Evolutionary conservation across 2,888 invertebrate genomes (phyloP), one percentile per base, ranked within the genome.

Genomic region (Holacanthella duospinosa): DNA sequence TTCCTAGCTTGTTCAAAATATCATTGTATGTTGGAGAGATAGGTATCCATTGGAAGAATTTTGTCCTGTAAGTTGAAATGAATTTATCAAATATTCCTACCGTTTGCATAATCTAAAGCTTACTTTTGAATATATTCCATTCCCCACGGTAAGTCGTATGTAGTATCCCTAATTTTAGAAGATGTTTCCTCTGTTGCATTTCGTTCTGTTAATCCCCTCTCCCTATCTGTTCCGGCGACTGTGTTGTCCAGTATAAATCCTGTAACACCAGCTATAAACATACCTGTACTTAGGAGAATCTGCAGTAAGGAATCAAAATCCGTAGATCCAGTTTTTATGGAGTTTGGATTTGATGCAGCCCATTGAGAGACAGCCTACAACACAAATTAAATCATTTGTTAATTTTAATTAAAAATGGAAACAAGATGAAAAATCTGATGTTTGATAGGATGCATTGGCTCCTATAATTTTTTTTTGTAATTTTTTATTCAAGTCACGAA

Each of bases 231-330:
- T 1, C 89, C 88, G 67, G 88, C 88, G 74, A 89, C 84, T 1
- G 87, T 74, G 72, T 89, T 87, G 75, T 89, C 89, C 68, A 89
- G 75, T 26, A 88, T 72, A 71, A 87, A 87, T 0, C 88, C 89
- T 0, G 84, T 75, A 1, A 85, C 73, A 0, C 89, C 89, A 0
- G 88, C 89, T 0, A 89, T 84, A 43, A 89, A 79, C 74, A 89
- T 89, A 1, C 86, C 86, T 0, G 88, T 89, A 58, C 86, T 86
- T 59, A 88, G 77, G 58, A 89, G 76, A 16, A 88, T 88, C 1
- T 85, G 85, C 48, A 88, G 75, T 1, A 85, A 84, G 21, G 85
- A 83, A 66, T 88, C 86, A 26, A 83, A 74, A 0, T 85, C 80
- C 2, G 81, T 82, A 58, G 81, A 82, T 0, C 87, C 87, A 0